Percentiles rank a stretch among this genome's conserved stretches.
phyloP scores from a whole-genome alignment of 2,888 invertebrate species.

The Anorthoa munda region DNA sequence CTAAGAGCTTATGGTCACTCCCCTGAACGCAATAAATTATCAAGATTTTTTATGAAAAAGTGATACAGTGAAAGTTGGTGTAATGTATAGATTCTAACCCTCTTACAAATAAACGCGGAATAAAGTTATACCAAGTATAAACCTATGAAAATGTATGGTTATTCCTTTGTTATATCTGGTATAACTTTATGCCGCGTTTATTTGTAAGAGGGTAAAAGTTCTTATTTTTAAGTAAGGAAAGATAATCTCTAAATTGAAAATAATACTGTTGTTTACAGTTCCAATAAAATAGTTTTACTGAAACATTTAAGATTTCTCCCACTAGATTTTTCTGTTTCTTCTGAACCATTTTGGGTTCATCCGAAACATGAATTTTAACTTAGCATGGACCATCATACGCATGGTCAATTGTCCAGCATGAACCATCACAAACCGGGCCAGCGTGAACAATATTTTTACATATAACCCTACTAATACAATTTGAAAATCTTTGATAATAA shows the following conservation, averaged over 20 bases:
- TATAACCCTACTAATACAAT: conserved; percentile 6
- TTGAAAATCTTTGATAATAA: conserved; percentile 52
- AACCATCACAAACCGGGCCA: not conserved
- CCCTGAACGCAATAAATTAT: conserved; percentile 16
- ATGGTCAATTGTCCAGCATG: not conserved
- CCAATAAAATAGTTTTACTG: conserved; percentile 16
- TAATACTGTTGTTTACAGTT: conserved; percentile 54
- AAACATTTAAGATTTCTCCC: conserved; percentile 10
- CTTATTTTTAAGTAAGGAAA: not conserved
- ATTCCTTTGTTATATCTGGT: too few relatives aligned
- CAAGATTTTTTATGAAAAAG: not conserved
- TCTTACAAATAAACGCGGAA: too few relatives aligned
- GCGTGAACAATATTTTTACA: not conserved
- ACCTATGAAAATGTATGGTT: too few relatives aligned
- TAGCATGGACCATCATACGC: not conserved
- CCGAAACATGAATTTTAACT: not conserved
- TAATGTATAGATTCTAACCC: not conserved
- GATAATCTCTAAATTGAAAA: not conserved
- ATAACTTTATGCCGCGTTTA: too few relatives aligned
- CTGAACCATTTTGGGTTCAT: not conserved
- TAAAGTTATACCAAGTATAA: too few relatives aligned
- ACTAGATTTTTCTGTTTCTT: not conserved
- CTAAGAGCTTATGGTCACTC: too few relatives aligned
- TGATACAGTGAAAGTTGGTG: not conserved
- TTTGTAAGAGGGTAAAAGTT: too few relatives aligned